These are phyloP conservation scores for Diarsia brunnea DNA, from an alignment of 2,888 invertebrate genomes.

Conservation along the genomic window DNA sequence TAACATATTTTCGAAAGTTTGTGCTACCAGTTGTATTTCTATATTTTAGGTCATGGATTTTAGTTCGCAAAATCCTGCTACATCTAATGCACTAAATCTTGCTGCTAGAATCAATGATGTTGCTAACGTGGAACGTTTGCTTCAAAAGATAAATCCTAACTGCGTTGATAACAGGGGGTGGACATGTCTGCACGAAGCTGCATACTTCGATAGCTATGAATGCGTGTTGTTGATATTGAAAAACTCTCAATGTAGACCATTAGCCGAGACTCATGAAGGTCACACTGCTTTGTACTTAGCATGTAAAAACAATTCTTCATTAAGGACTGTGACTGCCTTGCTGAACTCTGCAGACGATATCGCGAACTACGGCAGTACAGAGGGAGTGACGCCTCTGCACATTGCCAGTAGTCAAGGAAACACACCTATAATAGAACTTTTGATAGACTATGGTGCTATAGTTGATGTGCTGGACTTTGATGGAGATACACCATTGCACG, in stretches of 20 bases:
- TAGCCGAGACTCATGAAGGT: slow-evolving; percentile 87
- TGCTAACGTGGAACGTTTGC: slow-evolving; percentile 76
- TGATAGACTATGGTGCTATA: slow-evolving; percentile 84
- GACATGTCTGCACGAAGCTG: slow-evolving; percentile 90
- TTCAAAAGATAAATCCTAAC: slow-evolving; percentile 86
- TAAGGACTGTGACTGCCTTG: slow-evolving; percentile 79
- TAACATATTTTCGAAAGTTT: slow-evolving; percentile 30
- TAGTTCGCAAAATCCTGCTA: slow-evolving; percentile 87
- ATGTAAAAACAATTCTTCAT: slow-evolving; percentile 79
- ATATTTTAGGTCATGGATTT: slow-evolving; percentile 82
- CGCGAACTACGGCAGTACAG: slow-evolving; percentile 85
- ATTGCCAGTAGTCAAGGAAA: slow-evolving; percentile 83
- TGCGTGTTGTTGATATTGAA: slow-evolving; percentile 81
- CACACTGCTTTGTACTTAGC: slow-evolving; percentile 88
- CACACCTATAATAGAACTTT: slow-evolving; percentile 80
- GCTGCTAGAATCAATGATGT: slow-evolving; percentile 86
- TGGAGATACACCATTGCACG: slow-evolving; percentile 88
- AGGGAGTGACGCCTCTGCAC: slow-evolving; percentile 87
- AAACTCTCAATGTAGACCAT: slow-evolving; percentile 78
- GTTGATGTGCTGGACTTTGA: slow-evolving; percentile 87
- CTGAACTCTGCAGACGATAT: slow-evolving; percentile 82
- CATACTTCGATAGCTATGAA: slow-evolving; percentile 83
- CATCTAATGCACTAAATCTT: slow-evolving; percentile 85
- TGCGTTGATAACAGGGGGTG: slow-evolving; percentile 89
- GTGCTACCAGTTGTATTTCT: slow-evolving; percentile 14